Conservation (phyloP, 1,140 invertebrate species). For the Drosophila repleta region DNA sequence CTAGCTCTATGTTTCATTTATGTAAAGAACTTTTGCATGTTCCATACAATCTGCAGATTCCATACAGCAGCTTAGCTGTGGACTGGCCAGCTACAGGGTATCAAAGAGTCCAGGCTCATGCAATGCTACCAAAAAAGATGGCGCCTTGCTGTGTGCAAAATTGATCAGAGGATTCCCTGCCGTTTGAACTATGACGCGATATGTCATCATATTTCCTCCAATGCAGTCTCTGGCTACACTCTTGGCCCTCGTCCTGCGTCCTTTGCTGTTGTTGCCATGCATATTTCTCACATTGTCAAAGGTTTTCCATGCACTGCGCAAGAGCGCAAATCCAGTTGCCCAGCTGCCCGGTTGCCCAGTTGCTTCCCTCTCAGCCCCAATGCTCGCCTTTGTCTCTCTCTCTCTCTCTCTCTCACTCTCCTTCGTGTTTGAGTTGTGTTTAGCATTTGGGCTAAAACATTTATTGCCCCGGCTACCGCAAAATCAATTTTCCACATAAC, state of each 20-base stretch:
- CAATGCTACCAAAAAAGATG: conserved; percentile 72
- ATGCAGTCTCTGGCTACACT: conserved; percentile 43
- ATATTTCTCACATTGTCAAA: conserved; percentile 77
- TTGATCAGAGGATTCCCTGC: conserved; percentile 84
- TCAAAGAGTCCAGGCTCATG: conserved; percentile 14
- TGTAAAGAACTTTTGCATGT: neutral
- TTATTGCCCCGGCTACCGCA: conserved; percentile 69
- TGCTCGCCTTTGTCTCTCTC: conserved; percentile 16
- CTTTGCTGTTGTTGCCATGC: conserved; percentile 52
- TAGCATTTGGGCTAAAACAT: conserved; percentile 59
- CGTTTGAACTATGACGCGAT: conserved; percentile 84
- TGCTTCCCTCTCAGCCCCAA: neutral
- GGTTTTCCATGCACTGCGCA: conserved; percentile 48
- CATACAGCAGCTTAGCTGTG: too few relatives aligned
- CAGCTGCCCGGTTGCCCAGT: conserved; percentile 12
- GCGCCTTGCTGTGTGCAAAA: conserved; percentile 83
- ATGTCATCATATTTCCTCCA: conserved; percentile 83
- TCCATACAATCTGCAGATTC: neutral
- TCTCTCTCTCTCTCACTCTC: neutral
- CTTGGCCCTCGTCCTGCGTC: conserved; percentile 11
- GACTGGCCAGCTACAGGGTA: neutral
- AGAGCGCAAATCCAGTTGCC: conserved; percentile 41
- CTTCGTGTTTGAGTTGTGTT: conserved; percentile 45
- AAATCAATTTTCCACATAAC: conserved; percentile 70
- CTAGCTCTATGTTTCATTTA: neutral